A percentile compares a stretch with the other conserved stretches of the same genome.
These are phyloP conservation scores for Cerastis rubricosa DNA, from an alignment of 2,888 invertebrate species.

Conservation along the genomic window DNA sequence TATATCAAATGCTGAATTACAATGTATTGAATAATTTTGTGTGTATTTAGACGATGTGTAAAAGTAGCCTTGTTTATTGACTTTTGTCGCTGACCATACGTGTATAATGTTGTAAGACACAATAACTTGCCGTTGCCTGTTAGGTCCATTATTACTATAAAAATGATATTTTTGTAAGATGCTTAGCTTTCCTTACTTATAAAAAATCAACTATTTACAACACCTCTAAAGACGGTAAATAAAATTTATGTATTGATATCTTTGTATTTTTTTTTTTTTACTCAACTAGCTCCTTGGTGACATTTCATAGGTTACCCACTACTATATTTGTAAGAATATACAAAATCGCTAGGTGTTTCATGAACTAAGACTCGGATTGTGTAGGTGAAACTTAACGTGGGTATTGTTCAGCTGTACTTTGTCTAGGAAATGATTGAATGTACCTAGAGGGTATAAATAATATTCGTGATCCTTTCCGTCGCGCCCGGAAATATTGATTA, in stretches of 20 bases:
- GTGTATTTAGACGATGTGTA: neutral
- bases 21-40: conserved; percentile 9
- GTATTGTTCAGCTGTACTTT: neutral
- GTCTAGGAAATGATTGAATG: neutral
- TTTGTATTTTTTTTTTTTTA: conserved; percentile 60
- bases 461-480: neutral
- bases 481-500: neutral
- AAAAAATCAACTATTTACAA: conserved; percentile 89
- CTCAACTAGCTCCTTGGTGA: neutral
- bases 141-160: conserved; percentile 84
- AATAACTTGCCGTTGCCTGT: conserved; percentile 81
- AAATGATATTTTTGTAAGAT: conserved; percentile 89
- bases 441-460: neutral
- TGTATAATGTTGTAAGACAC: conserved; percentile 72
- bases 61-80: neutral
- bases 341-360: neutral
- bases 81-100: conserved; percentile 30
- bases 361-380: neutral
- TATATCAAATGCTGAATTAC: conserved; percentile 3
- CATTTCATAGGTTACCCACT: neutral
- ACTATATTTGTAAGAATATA: neutral
- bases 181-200: conserved; percentile 90
- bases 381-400: neutral
- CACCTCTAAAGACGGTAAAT: conserved; percentile 85
- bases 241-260: conserved; percentile 86